These are phyloP conservation scores for Platichthys stellatus DNA, from an alignment of 2,113 vertebrate species.

Conservation along the genomic window DNA sequence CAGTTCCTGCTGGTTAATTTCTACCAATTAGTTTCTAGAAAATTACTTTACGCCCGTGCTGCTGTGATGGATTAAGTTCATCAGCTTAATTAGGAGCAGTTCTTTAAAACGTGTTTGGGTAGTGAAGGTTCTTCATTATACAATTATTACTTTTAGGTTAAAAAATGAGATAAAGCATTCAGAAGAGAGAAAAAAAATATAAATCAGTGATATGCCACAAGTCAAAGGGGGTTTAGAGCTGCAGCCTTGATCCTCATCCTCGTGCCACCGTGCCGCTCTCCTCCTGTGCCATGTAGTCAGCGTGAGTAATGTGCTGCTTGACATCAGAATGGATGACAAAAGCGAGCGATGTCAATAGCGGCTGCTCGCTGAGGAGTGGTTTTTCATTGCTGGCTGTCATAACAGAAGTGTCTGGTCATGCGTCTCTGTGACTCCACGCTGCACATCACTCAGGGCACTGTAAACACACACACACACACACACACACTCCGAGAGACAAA, in stretches of 20 bases:
- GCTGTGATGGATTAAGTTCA: too few species aligned
- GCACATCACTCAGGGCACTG: slow-evolving; percentile 48
- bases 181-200: not conserved
- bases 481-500: not conserved
- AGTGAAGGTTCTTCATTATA: too few species aligned
- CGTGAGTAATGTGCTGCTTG: slow-evolving; percentile 54
- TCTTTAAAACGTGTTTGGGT: too few species aligned
- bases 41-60: too few species aligned
- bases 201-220: slow-evolving; percentile 21
- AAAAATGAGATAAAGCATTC: not conserved
- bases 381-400: slow-evolving; percentile 72
- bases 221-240: not conserved
- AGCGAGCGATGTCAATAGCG: slow-evolving; percentile 50
- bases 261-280: not conserved
- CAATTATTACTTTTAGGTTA: too few species aligned
- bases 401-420: slow-evolving; percentile 61
- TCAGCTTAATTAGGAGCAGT: too few species aligned
- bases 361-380: slow-evolving; percentile 53
- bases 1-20: too few species aligned
- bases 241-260: slow-evolving; percentile 35
- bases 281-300: slow-evolving; percentile 20
- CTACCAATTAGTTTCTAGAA: too few species aligned
- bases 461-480: slow-evolving; percentile 29
- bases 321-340: slow-evolving; percentile 59
- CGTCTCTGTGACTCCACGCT: slow-evolving; percentile 54